Percentiles rank a stretch among this genome's conserved stretches.
These are phyloP conservation scores for Strix aluco DNA, from an alignment of 2,113 vertebrate genomes.

Conservation along the genomic window DNA sequence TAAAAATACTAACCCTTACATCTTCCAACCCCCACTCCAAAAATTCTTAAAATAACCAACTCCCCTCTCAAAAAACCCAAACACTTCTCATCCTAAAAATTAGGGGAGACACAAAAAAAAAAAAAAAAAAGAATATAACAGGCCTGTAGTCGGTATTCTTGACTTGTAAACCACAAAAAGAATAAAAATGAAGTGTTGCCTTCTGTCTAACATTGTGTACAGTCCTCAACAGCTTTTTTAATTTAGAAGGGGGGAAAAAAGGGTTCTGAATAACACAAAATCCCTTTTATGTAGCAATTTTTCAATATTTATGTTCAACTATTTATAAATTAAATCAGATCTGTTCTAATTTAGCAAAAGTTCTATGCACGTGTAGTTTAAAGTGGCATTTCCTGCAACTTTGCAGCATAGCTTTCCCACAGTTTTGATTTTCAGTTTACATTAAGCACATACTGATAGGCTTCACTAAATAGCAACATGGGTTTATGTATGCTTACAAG, in stretches of 20 bases:
- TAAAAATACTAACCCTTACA: background rate
- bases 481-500: background rate
- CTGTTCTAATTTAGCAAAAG: background rate
- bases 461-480: background rate
- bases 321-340: background rate
- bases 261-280: background rate
- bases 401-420: background rate
- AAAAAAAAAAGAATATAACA: background rate
- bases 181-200: background rate
- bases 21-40: fast-evolving
- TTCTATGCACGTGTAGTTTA: background rate
- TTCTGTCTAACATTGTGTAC: background rate
- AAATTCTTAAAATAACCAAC: background rate
- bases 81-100: background rate
- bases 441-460: background rate
- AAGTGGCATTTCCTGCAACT: background rate
- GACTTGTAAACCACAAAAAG: background rate
- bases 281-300: background rate
- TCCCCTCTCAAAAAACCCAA: background rate
- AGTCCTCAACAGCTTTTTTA: background rate
- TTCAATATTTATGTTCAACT: background rate
- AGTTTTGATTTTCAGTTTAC: background rate
- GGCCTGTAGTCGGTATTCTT: background rate
- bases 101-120: too few relatives aligned
- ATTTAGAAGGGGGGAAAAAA: background rate